Percentiles rank a stretch among this genome's conserved stretches.
Conservation (phyloP, 2,888 invertebrate species). For the Perithous albicinctus region DNA sequence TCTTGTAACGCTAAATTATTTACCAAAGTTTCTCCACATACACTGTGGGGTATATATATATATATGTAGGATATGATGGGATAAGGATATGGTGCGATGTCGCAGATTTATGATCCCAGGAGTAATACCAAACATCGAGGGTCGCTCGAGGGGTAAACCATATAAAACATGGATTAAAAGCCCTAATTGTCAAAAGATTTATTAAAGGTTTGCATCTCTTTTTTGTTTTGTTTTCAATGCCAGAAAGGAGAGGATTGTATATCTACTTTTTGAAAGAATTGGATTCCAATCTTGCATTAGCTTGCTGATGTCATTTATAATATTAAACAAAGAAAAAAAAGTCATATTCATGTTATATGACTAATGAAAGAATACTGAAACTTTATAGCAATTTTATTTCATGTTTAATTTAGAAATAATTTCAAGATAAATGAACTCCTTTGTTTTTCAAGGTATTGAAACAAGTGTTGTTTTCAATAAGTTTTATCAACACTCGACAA, state of each 20-base stretch:
- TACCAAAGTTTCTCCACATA: slow-evolving; percentile 51
- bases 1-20: slow-evolving; percentile 49
- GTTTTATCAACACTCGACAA: too few relatives aligned
- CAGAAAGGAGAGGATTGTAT: not conserved
- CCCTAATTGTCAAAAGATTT: not conserved
- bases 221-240: too few relatives aligned
- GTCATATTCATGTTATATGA: too few relatives aligned
- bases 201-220: not conserved
- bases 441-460: too few relatives aligned
- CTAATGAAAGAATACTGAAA: too few relatives aligned
- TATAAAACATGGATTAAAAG: slow-evolving; percentile 4
- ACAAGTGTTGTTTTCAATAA: not conserved
- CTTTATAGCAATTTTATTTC: too few relatives aligned
- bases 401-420: too few relatives aligned
- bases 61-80: slow-evolving; percentile 26
- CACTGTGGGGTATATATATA: not conserved
- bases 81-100: slow-evolving; percentile 27
- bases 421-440: too few relatives aligned
- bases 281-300: too few relatives aligned
- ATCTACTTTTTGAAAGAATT: too few relatives aligned
- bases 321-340: too few relatives aligned
- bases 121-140: slow-evolving; percentile 35
- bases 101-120: slow-evolving; percentile 55
- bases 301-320: too few relatives aligned
- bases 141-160: slow-evolving; percentile 16